A percentile compares a stretch with the other conserved stretches of the same genome.
phyloP scores from a whole-genome alignment of 2,113 vertebrate species.

The Etia nguti region DNA sequence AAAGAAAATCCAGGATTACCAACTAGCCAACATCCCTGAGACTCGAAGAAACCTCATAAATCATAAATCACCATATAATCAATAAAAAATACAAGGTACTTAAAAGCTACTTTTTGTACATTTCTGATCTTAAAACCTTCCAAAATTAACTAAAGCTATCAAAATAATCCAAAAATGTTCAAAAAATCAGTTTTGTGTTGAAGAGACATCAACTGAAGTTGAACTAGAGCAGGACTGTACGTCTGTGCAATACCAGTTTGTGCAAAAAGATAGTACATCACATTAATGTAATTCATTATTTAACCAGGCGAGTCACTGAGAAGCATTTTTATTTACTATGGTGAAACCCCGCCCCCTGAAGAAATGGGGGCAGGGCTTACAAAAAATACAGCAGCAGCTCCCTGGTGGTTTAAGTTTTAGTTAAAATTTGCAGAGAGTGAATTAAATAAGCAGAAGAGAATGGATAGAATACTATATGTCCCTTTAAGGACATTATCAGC shows the following conservation, averaged over 20 bases:
- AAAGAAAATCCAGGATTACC: not conserved
- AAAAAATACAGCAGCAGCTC: not conserved
- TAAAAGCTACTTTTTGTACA: not conserved
- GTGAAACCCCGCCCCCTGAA: no score
- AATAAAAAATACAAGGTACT: not conserved
- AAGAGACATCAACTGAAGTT: not conserved
- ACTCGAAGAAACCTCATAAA: not conserved
- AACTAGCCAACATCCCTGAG: not conserved
- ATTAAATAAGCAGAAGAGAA: rapidly evolving
- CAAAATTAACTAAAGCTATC: not conserved
- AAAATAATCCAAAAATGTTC: not conserved
- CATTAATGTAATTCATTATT: not conserved
- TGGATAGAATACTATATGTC: not conserved
- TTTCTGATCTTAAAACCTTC: not conserved
- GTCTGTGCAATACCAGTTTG: not conserved
- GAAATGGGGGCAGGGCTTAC: not conserved
- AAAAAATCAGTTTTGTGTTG: rapidly evolving
- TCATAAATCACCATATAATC: not conserved
- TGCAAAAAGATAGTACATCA: not conserved
- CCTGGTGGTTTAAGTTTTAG: no score
- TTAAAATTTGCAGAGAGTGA: no score
- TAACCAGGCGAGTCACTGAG: not conserved
- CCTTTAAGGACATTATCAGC: not conserved
- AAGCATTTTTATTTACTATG: not conserved
- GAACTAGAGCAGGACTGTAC: not conserved